Base-by-base conservation (phyloP, 1,140 invertebrate species). In the Zophobas morio region DNA sequence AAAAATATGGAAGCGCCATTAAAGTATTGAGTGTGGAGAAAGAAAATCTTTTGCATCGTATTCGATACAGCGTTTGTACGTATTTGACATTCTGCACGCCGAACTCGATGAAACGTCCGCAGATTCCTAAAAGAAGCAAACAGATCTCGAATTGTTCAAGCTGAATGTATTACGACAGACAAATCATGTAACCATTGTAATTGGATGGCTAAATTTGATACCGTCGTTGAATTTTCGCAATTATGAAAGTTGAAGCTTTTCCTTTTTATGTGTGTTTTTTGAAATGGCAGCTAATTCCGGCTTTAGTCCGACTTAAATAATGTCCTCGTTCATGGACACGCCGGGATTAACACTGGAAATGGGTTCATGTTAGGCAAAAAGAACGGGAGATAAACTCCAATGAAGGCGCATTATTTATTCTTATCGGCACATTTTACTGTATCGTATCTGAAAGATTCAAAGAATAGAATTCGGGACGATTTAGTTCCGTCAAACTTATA, bases 391-490 rank as follows among this genome's bases (percentile, higher is more conserved):
- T 82, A 82, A 82, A 81, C 77, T 63, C 70, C 60, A 81, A 82
- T 81, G 81, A 80, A 71, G 49, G 75, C 66, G 76, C 79, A 77
- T 82, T 82, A 82, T 82, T 82, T 82, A 82, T 82, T 82, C 81
- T 82, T 82, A 82, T 82, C 81, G 77, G 78, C 80, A 78, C 77
- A 70, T 79, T 75, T 75, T 66, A 75, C 57, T 82, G 81, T 82
- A 81, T 82, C 79, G 81, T 78, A 79, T 80, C 74, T 80, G 56
- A 77, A 79, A 79, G 80, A 81, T 82, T 82, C 79, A 51, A 74
- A 81, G 79, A 82, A 80, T 82, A 79, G 81, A 82, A 81, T 81
- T 82, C 81, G 36, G 42, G 78, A 77, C 76, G 80, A 77, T 81
- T 76, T 66, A 51, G 54, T 75, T 39, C 70, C 70, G 73, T 76